Base-by-base conservation (phyloP, 1,140 invertebrate species). In the Globodera ellingtonae region DNA sequence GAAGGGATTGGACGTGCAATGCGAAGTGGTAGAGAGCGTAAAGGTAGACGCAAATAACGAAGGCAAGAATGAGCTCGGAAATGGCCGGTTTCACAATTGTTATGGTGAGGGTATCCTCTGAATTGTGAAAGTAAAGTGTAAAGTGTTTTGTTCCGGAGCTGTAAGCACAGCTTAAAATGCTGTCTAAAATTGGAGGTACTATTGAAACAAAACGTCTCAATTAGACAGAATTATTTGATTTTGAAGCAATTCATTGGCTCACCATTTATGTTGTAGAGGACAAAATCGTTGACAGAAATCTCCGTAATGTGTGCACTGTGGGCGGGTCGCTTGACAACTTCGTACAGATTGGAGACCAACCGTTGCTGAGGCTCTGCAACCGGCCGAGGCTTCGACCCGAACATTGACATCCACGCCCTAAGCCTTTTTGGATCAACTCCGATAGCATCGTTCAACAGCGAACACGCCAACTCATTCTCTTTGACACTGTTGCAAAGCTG, bases 51-150 rank as follows among this genome's bases (percentile, higher is more conserved):
- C 93, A 91, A 87, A 98, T 97, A 50, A 93, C 92, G 79, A 95
- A 88, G 9, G 95, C 96, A 4, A 98, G 92, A 83, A 98, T 94
- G 62, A 98, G 92, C 92, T 98, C 96, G 91, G 98, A 98, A 69
- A 98, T 93, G 46, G 96, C 96, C 83, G 96, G 96, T 89, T 98
- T 98, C 6, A 98, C 96, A 90, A 94, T 95, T 91, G 79, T 88
- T 79, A 83, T 81, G 71, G 83, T 74, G 8, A 87, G 52, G n/a
- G 78, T 80, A 70, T 89, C 84, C 21, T 83, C 83, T 84, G 72
- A 77, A 86, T 24, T 21, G n/a, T 9, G 8, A 65, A 35, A 35
- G 35, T 35, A 65, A 35, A 35, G 35, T 35, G 35, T n/a, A n/a
- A n/a, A n/a, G n/a, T 35, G 35, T 35, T 35, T 35, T 35, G 35